phyloP scores from a whole-genome alignment of 1,140 invertebrate genomes.

The Plectus sambesii region DNA sequence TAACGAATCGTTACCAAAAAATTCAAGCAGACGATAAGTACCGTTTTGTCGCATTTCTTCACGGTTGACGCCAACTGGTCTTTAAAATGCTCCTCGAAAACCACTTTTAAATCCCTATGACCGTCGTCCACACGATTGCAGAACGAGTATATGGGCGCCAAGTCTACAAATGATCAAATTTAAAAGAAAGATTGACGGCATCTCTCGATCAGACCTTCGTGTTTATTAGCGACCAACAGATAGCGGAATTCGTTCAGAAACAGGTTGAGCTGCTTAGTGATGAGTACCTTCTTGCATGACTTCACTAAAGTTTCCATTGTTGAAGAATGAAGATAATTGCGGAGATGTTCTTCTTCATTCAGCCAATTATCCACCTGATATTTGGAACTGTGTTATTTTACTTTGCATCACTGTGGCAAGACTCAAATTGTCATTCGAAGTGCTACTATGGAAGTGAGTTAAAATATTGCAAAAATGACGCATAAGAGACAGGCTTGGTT shows the following conservation, averaged over 20 bases:
- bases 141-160: conserved; percentile 92
- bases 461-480: no score
- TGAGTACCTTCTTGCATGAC: conserved; percentile 88
- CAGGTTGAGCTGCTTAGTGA: conserved; percentile 88
- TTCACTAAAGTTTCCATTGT: conserved; percentile 69
- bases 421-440: conserved; percentile 3
- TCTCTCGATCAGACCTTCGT: conserved; percentile 79
- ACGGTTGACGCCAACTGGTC: no score
- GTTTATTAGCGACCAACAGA: conserved; percentile 82
- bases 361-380: conserved; percentile 73
- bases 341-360: conserved; percentile 74
- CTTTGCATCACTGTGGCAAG: neutral
- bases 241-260: conserved; percentile 95
- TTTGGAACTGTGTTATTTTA: neutral
- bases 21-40: no score
- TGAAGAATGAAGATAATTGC: conserved; percentile 85
- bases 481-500: no score
- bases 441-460: no score
- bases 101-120: no score
- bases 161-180: no score
- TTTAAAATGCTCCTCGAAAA: no score
- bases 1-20: no score
- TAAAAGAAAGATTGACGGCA: no score
- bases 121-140: conserved; percentile 86
- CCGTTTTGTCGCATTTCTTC: no score